Evolutionary conservation across 2,113 vertebrate genomes (phyloP), one percentile per base, ranked within the genome.

Genomic region (Cynoglossus semilaevis): DNA sequence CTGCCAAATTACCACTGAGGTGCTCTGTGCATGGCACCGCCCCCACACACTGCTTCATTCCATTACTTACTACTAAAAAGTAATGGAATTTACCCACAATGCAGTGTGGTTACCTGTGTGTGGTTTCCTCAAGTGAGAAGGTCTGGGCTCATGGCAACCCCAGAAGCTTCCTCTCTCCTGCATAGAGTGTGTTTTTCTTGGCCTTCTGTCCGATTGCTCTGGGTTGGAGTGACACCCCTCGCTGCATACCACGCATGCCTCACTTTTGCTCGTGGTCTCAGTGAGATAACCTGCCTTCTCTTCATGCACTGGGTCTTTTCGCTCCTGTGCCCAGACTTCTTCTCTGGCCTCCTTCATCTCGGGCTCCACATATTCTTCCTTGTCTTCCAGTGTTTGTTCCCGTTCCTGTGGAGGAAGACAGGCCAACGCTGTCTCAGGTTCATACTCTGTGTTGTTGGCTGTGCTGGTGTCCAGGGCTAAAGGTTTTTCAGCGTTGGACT

Each of bases 111-210:
- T 81, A 87, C 86, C 90, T 88, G 91, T 70, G 29, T 92, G 90
- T 9, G 90, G 88, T 70, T 89, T 92, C 75, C 90, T 87, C 49
- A 91, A 55, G 62, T 91, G 88, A 56, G 83, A 87, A 1, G 88
- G 74, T 46, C 89, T 80, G 22, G 85, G 82, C 59, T 92, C 91
- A 0, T 88, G 88, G 76, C 81, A 88, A 58, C 86, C 72, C 1
- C 82, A 85, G 66, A 78, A 83, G 16, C 49, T 80, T 60, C 79
- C 80, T 66, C 80, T 88, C 54, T 91, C 86, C 54, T 91, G 90
- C 42, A 83, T 49, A 9, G 85, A 82, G 1, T 81, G 67, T 0
- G 85, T 58, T 64, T 83, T 74, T 63, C 83, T 85, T 2, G 64
- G 43, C 63, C 68, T 78, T 67, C 87, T 70, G 35, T 88, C 89